A percentile compares a stretch with the other conserved stretches of the same genome.
phyloP scores from a whole-genome alignment of 1,140 invertebrate genomes.

The Drosophila sucinea region DNA sequence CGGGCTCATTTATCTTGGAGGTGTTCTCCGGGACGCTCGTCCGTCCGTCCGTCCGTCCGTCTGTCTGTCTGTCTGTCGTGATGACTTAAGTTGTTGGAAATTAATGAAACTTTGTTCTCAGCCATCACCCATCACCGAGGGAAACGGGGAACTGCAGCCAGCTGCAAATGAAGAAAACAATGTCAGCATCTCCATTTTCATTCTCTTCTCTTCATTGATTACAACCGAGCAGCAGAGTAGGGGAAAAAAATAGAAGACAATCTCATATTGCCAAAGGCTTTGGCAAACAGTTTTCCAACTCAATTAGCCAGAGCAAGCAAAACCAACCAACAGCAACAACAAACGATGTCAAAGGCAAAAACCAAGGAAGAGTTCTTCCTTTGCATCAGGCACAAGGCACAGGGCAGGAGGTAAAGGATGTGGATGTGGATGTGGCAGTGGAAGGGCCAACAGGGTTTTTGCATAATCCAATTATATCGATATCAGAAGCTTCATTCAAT shows the following conservation, averaged over 20 bases:
- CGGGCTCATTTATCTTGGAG: constrained; percentile 47
- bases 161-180: constrained; percentile 23
- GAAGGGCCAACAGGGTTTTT: not conserved
- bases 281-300: constrained; percentile 31
- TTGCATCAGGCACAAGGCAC: too few species aligned
- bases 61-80: not conserved
- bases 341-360: constrained; percentile 8
- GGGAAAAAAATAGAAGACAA: not conserved
- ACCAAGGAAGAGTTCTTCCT: not conserved
- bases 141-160: constrained; percentile 13
- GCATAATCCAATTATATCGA: constrained; percentile 34
- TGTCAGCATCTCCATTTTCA: constrained; percentile 13
- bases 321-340: constrained; percentile 1
- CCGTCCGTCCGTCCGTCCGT: not conserved
- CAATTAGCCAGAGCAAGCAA: constrained; percentile 28
- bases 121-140: not conserved
- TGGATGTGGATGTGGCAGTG: too few species aligned
- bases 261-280: constrained; percentile 11
- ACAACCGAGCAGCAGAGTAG: not conserved
- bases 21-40: constrained; percentile 12
- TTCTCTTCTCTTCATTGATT: constrained; percentile 5
- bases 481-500: constrained; percentile 21
- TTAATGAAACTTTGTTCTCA: constrained; percentile 38
- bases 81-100: constrained; percentile 29
- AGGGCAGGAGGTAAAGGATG: too few species aligned